These are phyloP conservation scores for Sandelia bainsii DNA, from an alignment of 2,797 vertebrate species.

Conservation along the genomic window DNA sequence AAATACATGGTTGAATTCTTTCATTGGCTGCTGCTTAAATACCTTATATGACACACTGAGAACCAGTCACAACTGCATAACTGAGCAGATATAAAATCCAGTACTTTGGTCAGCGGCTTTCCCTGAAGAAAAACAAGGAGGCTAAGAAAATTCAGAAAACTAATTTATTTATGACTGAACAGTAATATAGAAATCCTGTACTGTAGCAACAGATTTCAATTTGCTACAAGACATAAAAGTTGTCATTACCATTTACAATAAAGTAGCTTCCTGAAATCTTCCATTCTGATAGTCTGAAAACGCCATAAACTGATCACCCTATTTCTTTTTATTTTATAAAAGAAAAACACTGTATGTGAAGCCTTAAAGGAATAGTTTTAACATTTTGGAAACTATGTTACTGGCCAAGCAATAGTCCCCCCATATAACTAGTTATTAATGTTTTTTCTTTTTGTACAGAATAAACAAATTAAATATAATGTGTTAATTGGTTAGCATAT, in stretches of 20 bases:
- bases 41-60: slow-evolving; percentile 28
- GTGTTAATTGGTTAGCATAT: no score
- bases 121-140: slow-evolving; percentile 18
- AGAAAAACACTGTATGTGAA: no score
- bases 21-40: slow-evolving; percentile 20
- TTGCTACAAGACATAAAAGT: background rate
- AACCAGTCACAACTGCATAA: slow-evolving; percentile 33
- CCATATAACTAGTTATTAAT: no score
- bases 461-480: background rate
- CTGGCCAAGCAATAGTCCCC: background rate
- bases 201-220: background rate
- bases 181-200: background rate
- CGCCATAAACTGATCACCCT: background rate
- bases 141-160: slow-evolving; percentile 36
- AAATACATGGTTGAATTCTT: slow-evolving; percentile 7
- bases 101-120: slow-evolving; percentile 47
- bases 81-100: slow-evolving; percentile 38
- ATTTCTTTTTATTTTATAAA: background rate
- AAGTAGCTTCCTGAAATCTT: background rate
- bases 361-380: background rate
- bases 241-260: background rate
- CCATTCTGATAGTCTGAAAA: slow-evolving; percentile 8
- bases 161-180: slow-evolving; percentile 4
- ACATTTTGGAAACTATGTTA: no score
- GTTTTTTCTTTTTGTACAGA: background rate